Conservation (phyloP, 2,888 invertebrate species). For the Rhyacophila evoluta region DNA sequence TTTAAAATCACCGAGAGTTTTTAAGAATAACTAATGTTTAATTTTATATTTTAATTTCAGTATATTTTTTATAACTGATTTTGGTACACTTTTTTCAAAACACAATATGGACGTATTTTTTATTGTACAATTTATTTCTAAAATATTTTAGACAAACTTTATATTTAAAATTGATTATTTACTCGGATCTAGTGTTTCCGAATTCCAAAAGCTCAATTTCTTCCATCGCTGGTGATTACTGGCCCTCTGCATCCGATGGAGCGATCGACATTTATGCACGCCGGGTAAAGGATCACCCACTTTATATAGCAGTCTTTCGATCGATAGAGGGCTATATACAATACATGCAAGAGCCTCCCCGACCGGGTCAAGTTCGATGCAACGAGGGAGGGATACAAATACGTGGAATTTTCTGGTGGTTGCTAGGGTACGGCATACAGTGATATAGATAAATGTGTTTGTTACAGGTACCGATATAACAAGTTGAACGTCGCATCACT, state of each 20-base stretch:
- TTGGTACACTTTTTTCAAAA: no score
- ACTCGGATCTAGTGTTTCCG: no score
- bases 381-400: not conserved
- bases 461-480: not conserved
- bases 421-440: not conserved
- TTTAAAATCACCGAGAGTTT: no score
- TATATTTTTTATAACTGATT: no score
- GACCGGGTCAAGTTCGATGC: conserved; percentile 15
- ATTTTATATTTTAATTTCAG: no score
- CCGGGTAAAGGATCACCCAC: not conserved
- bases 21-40: no score
- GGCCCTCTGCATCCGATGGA: not conserved
- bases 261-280: not conserved
- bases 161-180: not conserved
- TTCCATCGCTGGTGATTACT: not conserved
- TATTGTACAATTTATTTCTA: no score
- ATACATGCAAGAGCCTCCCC: not conserved
- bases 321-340: not conserved
- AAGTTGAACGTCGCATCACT: not conserved
- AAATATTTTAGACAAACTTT: no score
- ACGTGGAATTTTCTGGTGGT: not conserved
- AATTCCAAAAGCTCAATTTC: not conserved
- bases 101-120: no score
- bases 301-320: not conserved
- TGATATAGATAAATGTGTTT: not conserved